Conservation (phyloP, 2,797 vertebrate genomes). For the Lepus oiostolus region DNA sequence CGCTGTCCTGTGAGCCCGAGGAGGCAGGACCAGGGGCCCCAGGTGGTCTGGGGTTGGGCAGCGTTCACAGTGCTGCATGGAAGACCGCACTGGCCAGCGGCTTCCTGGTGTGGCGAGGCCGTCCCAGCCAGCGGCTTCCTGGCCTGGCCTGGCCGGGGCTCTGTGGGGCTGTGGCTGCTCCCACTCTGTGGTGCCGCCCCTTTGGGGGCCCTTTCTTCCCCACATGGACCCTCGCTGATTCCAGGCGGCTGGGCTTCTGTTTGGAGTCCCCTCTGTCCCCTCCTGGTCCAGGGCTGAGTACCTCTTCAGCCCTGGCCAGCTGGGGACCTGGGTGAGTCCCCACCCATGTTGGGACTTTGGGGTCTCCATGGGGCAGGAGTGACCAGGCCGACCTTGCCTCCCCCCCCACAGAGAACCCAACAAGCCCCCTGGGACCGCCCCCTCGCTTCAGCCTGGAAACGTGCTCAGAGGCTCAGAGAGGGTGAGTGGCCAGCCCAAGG, state of each 20-base stretch:
- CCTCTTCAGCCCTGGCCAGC: background rate
- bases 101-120: background rate
- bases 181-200: no score
- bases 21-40: background rate
- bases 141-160: background rate
- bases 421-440: background rate
- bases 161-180: background rate
- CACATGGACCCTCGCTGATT: rapidly evolving
- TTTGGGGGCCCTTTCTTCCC: no score
- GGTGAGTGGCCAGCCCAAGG: background rate
- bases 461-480: background rate
- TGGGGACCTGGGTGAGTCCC: background rate
- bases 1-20: background rate
- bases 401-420: background rate
- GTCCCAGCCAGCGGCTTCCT: no score
- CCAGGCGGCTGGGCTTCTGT: background rate
- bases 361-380: background rate
- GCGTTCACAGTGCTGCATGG: no score
- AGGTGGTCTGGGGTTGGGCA: no score
- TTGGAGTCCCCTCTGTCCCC: background rate
- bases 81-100: background rate
- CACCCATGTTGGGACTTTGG: background rate
- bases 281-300: background rate
- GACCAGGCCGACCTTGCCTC: background rate
- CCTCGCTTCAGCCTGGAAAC: background rate